phyloP scores from a whole-genome alignment of 2,888 invertebrate species.

The Drosophila formosana region DNA sequence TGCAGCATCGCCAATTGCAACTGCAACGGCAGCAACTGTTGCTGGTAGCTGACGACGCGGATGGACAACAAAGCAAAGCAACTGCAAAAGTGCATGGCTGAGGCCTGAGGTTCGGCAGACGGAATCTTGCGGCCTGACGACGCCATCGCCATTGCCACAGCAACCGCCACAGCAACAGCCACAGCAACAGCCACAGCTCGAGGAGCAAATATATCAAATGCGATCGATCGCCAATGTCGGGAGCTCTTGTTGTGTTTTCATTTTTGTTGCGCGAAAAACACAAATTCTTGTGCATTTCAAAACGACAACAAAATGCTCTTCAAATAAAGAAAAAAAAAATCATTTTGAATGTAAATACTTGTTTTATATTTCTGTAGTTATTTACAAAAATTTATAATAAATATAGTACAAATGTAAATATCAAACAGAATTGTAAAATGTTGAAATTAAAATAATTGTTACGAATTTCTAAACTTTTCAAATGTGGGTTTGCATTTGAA shows the following conservation, averaged over 20 bases:
- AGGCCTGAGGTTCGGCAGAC: conserved; percentile 2
- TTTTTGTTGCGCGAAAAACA: conserved; percentile 54
- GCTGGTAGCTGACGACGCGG: conserved; percentile 50
- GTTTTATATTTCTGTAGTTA: too few species aligned
- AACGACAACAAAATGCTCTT: conserved; percentile 15
- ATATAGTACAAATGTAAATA: too few species aligned
- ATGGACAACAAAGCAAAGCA: conserved; percentile 80
- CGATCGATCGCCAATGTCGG: conserved; percentile 83
- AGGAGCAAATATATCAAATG: conserved; percentile 83
- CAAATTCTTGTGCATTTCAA: neutral
- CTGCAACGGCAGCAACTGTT: conserved; percentile 41
- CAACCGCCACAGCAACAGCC: conserved; percentile 30
- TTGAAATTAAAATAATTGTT: too few species aligned
- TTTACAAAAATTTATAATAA: too few species aligned
- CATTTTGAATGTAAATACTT: neutral
- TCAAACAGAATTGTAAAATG: too few species aligned
- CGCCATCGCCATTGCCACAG: conserved; percentile 56
- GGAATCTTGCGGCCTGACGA: conserved; percentile 45
- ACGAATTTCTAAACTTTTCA: too few species aligned
- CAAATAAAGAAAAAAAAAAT: neutral
- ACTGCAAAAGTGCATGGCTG: conserved; percentile 51
- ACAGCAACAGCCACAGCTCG: conserved; percentile 59
- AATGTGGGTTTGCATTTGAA: too few species aligned
- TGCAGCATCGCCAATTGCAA: conserved; percentile 40
- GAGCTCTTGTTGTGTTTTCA: conserved; percentile 69